Evolutionary conservation across 2,888 invertebrate species (phyloP), one percentile per base, ranked within the genome.

Genomic region (Drosophila fungiperda): DNA sequence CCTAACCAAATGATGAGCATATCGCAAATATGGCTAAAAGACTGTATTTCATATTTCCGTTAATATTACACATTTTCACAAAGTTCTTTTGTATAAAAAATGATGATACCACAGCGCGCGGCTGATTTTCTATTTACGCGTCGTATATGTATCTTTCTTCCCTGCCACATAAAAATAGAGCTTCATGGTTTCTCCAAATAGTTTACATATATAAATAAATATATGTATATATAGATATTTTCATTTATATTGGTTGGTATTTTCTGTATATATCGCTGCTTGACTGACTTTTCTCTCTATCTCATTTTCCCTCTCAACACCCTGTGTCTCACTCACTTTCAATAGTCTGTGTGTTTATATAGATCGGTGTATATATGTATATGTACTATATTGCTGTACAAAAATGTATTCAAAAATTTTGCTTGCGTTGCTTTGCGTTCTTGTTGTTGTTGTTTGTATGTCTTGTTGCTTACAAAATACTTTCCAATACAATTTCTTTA

Each of bases 121-220:
- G 71, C 64, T 65, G 63, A 20, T 59, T 66, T 54, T 59, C n/a
- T 36, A 23, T 70, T 17, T 61, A 36, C 57, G 32, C 68, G 58
- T 58, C 45, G 36, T 35, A 42, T 71, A 33, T 65, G 61, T 61
- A 49, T 74, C 48, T 73, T 38, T 73, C 65, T 74, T 76, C 69
- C 68, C 73, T 72, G 78, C 82, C 81, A 82, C 77, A 85, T 84
- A 85, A 84, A 85, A 89, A 85, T 89, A 89, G 82, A 87, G 87
- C 89, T 73, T 76, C 74, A 68, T 67, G 73, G 60, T 89, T 87
- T 60, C 82, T 85, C 87, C 84, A 85, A 87, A 89, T 87, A 89
- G 89, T 85, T 84, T 75, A 77, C 89, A 79, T 89, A 84, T 84
- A 84, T 71, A 86, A 86, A 89, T 88, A 87, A 84, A 87, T 68